Evolutionary conservation across 2,797 vertebrate genomes (phyloP).

Genomic region (Lates japonicus): DNA sequence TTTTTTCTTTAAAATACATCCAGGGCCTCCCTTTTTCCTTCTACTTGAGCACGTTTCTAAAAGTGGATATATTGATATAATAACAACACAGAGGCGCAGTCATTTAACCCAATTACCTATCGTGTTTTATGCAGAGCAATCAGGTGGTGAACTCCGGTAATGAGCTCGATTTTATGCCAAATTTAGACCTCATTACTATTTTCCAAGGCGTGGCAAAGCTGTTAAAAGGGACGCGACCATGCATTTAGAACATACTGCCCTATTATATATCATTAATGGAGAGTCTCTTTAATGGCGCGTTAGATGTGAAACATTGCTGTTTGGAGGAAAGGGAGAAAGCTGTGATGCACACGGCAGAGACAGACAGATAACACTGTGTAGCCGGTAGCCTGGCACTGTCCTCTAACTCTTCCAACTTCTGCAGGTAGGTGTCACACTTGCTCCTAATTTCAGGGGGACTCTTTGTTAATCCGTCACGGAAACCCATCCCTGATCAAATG

Average conservation of each 20-base stretch:
- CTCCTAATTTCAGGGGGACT: slow-evolving; percentile 88
- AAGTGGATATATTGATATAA: slow-evolving; percentile 84
- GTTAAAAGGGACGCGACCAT: slow-evolving; percentile 83
- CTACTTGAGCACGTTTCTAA: slow-evolving; percentile 41
- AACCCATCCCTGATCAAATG: slow-evolving; percentile 76
- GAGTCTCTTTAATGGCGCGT: slow-evolving; percentile 80
- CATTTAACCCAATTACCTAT: slow-evolving; percentile 95
- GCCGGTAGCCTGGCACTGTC: slow-evolving; percentile 60
- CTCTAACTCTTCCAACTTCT: slow-evolving; percentile 89
- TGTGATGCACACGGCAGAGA: slow-evolving; percentile 48
- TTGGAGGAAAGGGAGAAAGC: slow-evolving; percentile 62
- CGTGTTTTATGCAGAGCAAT: slow-evolving; percentile 96
- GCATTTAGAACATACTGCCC: slow-evolving; percentile 83
- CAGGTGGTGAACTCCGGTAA: slow-evolving; percentile 96
- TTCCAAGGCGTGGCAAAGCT: slow-evolving; percentile 89
- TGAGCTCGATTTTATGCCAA: slow-evolving; percentile 99
- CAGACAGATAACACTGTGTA: slow-evolving; percentile 22
- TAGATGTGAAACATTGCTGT: slow-evolving; percentile 78
- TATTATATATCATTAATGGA: slow-evolving; percentile 83
- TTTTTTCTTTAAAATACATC: slow-evolving; percentile 12
- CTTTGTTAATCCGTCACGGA: slow-evolving; percentile 77
- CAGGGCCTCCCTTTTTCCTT: slow-evolving; percentile 15
- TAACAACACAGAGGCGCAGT: slow-evolving; percentile 79
- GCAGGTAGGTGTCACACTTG: slow-evolving; percentile 99
- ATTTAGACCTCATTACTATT: slow-evolving; percentile 95